These are phyloP conservation scores for Poliocrania exsul DNA, from an alignment of 2,797 vertebrate species.

Conservation along the genomic window DNA sequence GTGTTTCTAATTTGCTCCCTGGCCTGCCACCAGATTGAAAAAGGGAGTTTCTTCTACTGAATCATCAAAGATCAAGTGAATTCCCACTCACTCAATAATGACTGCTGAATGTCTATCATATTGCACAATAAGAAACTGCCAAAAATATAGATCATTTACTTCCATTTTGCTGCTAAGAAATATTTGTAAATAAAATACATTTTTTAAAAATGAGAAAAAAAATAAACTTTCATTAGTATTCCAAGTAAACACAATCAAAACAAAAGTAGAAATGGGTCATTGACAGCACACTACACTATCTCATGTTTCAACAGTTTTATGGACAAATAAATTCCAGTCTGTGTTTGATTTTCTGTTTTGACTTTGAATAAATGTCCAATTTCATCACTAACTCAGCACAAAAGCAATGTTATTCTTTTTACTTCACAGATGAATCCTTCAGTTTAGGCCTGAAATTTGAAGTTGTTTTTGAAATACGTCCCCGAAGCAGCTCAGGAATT, in stretches of 20 bases:
- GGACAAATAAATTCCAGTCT: neutral
- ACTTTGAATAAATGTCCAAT: neutral
- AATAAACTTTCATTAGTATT: neutral
- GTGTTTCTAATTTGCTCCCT: conserved; percentile 31
- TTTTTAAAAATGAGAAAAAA: neutral
- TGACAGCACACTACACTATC: neutral
- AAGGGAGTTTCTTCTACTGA: neutral
- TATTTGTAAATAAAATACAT: neutral
- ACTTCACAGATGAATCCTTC: conserved; percentile 86
- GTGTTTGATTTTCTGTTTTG: neutral
- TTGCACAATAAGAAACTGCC: neutral
- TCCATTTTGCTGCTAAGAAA: neutral
- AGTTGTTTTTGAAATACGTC: conserved; percentile 90
- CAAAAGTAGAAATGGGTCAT: neutral
- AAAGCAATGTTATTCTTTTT: neutral
- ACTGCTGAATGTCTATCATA: neutral
- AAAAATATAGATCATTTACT: neutral
- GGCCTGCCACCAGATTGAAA: neutral
- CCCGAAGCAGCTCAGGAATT: conserved; percentile 87
- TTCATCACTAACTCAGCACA: neutral
- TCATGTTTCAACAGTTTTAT: neutral
- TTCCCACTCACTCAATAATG: neutral
- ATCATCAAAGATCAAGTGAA: conserved; percentile 16
- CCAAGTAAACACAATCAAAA: neutral
- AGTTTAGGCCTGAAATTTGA: conserved; percentile 87